A percentile compares a stretch with the other conserved stretches of the same genome.
Conservation (phyloP, 1,140 invertebrate genomes). For the Himalopsyche phryganea region DNA sequence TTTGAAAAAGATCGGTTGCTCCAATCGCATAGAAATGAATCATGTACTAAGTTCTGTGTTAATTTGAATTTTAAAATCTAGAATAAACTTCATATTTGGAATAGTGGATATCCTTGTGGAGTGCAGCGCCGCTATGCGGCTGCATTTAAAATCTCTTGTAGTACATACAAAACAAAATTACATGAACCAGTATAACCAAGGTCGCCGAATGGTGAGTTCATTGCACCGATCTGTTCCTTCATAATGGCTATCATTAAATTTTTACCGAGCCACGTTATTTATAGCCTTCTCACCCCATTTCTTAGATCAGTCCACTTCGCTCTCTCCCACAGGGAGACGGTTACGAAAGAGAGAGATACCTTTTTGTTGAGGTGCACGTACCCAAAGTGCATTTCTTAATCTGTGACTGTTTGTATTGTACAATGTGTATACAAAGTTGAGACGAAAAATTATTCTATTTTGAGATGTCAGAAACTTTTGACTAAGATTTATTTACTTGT, state of each 20-base stretch:
- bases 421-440: constrained; percentile 14
- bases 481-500: too few relatives aligned
- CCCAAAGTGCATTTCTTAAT: constrained; percentile 31
- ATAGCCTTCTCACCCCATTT: constrained; percentile 28
- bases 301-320: constrained; percentile 8
- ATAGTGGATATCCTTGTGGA: too few relatives aligned
- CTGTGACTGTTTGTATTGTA: constrained; percentile 26
- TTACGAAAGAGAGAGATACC: constrained; percentile 15
- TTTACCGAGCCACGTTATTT: constrained; percentile 34
- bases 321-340: neutral
- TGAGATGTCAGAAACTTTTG: too few relatives aligned
- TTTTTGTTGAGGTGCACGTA: neutral
- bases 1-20: neutral
- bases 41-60: too few relatives aligned
- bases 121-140: too few relatives aligned
- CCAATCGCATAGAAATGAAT: neutral
- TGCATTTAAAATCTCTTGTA: neutral
- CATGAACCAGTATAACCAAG: constrained; percentile 22
- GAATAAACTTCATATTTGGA: too few relatives aligned
- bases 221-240: constrained; percentile 25
- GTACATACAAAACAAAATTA: neutral
- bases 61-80: neutral
- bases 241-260: constrained; percentile 35
- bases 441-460: neutral
- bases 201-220: constrained; percentile 17